Evolutionary conservation across 2,797 vertebrate species (phyloP).

Genomic region (Cynodonichthys magdalenae): DNA sequence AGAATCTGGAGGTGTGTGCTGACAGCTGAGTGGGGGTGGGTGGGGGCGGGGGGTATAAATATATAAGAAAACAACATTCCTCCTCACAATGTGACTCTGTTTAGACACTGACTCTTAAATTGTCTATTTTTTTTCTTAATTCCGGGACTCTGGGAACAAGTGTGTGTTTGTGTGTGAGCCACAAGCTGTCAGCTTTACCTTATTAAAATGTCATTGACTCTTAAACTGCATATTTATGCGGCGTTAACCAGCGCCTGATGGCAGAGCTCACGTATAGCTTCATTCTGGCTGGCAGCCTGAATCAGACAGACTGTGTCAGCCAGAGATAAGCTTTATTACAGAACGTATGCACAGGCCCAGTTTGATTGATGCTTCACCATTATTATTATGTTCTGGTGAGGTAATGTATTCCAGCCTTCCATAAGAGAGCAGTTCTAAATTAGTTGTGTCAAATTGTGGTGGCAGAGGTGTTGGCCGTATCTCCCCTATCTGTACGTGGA

Average conservation of each 20-base stretch:
- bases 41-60: conserved; percentile 16
- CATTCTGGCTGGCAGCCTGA: conserved; percentile 62
- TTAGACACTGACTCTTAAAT: conserved; percentile 32
- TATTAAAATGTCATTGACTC: conserved; percentile 84
- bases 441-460: conserved; percentile 81
- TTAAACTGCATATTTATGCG: conserved; percentile 83
- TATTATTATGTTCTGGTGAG: conserved; percentile 76
- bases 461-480: conserved; percentile 68
- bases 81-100: conserved; percentile 55
- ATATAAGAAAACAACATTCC: conserved; percentile 65
- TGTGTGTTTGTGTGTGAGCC: conserved; percentile 63
- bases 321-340: conserved; percentile 85
- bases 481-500: conserved; percentile 70
- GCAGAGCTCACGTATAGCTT: conserved; percentile 62
- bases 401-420: conserved; percentile 77
- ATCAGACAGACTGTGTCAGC: conserved; percentile 80
- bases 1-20: conserved; percentile 55
- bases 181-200: conserved; percentile 75
- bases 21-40: conserved; percentile 57
- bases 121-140: conserved; percentile 47
- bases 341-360: conserved; percentile 66
- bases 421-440: conserved; percentile 78
- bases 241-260: conserved; percentile 74
- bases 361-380: conserved; percentile 82
- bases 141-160: conserved; percentile 59